Conservation (phyloP, 2,888 invertebrate genomes). For the Polyommatus icarus region DNA sequence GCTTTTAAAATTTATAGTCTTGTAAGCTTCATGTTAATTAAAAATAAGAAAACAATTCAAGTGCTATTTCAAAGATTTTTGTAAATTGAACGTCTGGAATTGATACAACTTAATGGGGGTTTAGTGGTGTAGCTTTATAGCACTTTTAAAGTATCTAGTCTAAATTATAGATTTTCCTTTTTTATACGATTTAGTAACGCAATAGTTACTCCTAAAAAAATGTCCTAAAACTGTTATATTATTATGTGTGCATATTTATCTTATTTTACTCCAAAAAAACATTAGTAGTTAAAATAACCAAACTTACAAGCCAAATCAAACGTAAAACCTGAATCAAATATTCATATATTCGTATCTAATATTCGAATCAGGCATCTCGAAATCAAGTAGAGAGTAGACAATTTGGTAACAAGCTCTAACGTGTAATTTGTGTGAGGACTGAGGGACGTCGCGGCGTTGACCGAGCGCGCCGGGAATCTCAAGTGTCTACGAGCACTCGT, state of each 20-base stretch:
- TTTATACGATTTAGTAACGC: no score
- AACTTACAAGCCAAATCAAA: neutral
- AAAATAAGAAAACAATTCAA: slow-evolving; percentile 16
- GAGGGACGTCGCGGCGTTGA: slow-evolving; percentile 52
- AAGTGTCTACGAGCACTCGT: slow-evolving; percentile 46
- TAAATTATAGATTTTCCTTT: no score
- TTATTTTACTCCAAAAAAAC: neutral
- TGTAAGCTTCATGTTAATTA: slow-evolving; percentile 20
- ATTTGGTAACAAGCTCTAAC: slow-evolving; percentile 57
- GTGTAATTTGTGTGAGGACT: slow-evolving; percentile 66
- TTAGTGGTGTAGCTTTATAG: neutral
- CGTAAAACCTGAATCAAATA: slow-evolving; percentile 11
- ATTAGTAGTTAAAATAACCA: neutral
- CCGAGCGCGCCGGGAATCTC: slow-evolving; percentile 59
- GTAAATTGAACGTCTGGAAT: neutral
- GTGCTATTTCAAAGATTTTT: neutral
- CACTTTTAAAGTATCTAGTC: no score
- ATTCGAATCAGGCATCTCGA: slow-evolving; percentile 49
- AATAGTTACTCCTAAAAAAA: no score
- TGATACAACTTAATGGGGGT: neutral
- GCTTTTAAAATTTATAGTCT: slow-evolving; percentile 26
- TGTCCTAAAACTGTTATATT: no score
- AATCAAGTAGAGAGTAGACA: slow-evolving; percentile 50
- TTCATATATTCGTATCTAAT: slow-evolving; percentile 28
- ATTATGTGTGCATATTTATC: no score